Evolutionary conservation across 2,888 invertebrate species (phyloP).

Genomic region (Ceriagrion tenellum): DNA sequence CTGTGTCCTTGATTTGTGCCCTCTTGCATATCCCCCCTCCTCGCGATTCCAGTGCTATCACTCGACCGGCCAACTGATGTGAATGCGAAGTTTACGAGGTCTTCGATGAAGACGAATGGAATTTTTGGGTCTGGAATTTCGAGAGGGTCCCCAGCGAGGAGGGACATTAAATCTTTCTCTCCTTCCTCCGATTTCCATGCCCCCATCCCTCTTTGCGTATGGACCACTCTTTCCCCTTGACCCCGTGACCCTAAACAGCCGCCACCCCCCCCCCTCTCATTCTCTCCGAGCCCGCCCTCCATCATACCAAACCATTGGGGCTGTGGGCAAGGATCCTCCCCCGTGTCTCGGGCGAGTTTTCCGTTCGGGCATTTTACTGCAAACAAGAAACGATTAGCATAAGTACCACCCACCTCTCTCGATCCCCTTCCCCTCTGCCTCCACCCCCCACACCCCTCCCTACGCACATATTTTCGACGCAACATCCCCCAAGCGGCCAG

Average conservation of each 20-base stretch:
- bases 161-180: neutral
- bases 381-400: conserved; percentile 53
- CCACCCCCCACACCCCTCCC: too few species aligned
- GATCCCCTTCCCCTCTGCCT: neutral
- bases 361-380: conserved; percentile 36
- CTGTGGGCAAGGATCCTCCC: neutral
- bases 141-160: neutral
- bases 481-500: neutral
- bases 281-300: neutral
- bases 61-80: neutral
- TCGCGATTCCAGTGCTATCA: neutral
- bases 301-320: neutral
- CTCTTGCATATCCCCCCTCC: neutral
- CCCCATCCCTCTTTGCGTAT: neutral
- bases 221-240: neutral
- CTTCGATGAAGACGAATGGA: conserved; percentile 2
- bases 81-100: neutral
- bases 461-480: neutral
- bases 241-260: neutral
- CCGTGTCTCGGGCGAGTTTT: neutral
- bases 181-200: neutral
- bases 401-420: neutral
- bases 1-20: neutral
- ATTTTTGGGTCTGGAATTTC: neutral
- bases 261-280: neutral